phyloP scores from a whole-genome alignment of 1,140 invertebrate species.

The Patella vulgata region DNA sequence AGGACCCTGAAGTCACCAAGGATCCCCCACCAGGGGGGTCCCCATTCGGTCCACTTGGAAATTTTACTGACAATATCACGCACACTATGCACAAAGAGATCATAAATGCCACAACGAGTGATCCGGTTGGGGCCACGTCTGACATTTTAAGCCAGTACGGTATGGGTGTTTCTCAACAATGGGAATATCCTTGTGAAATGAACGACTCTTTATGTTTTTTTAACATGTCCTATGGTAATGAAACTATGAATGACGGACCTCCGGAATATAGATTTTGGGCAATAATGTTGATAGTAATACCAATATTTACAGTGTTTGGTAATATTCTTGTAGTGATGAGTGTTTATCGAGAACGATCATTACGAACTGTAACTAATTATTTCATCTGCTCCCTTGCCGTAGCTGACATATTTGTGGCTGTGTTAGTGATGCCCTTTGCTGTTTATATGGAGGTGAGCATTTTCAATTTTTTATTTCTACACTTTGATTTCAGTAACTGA shows the following conservation, averaged over 20 bases:
- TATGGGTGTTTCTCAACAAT: too few species aligned
- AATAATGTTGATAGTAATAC: constrained; percentile 86
- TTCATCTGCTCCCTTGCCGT: constrained; percentile 98
- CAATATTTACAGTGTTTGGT: constrained; percentile 93
- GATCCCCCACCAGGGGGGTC: too few species aligned
- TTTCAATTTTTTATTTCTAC: background rate
- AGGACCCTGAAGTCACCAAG: too few species aligned
- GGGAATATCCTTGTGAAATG: too few species aligned
- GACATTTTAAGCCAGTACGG: too few species aligned
- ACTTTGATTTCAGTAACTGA: too few species aligned
- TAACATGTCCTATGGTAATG: background rate
- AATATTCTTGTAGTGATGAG: constrained; percentile 96
- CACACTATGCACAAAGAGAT: too few species aligned
- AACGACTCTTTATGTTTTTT: too few species aligned
- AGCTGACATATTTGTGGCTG: constrained; percentile 94
- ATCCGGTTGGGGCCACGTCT: too few species aligned
- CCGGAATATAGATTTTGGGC: constrained; percentile 77
- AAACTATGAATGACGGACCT: constrained; percentile 4
- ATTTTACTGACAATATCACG: too few species aligned
- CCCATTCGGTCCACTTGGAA: too few species aligned
- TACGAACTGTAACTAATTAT: constrained; percentile 95
- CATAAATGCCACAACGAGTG: too few species aligned
- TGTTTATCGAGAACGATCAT: constrained; percentile 84
- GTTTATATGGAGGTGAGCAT: constrained; percentile 94
- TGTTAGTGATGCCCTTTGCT: constrained; percentile 97